Conservation (phyloP, 2,797 vertebrate species). For the Pseudochirops corinnae region DNA sequence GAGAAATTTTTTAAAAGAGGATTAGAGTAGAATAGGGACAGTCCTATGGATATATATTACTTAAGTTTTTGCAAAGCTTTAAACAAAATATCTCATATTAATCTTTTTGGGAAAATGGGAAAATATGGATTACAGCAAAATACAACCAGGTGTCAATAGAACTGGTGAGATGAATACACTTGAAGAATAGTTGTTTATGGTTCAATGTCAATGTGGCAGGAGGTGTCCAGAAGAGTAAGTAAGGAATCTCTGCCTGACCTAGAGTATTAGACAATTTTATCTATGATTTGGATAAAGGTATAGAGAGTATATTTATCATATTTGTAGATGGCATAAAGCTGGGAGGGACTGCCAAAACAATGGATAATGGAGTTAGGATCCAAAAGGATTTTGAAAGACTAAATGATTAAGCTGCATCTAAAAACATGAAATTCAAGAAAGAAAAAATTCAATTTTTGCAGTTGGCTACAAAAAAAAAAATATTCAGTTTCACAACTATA, state of each 20-base stretch:
- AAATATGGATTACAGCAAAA: neutral
- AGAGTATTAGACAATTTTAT: neutral
- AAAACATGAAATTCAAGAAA: neutral
- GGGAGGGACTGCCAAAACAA: neutral
- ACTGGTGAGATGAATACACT: neutral
- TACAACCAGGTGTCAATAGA: neutral
- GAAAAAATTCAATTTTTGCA: neutral
- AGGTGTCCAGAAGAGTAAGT: neutral
- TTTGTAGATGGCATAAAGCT: neutral
- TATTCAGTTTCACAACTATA: neutral
- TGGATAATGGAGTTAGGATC: neutral
- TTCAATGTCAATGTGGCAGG: no score
- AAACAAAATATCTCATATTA: neutral
- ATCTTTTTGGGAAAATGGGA: neutral
- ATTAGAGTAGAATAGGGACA: neutral
- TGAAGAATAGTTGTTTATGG: no score
- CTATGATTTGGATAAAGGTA: neutral
- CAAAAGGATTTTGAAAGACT: neutral
- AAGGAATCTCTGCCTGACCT: neutral
- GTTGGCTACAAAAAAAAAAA: neutral
- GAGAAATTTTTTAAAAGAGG: neutral
- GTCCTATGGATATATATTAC: neutral
- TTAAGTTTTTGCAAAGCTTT: neutral
- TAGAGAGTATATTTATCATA: neutral
- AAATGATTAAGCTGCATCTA: neutral